Conservation (phyloP, 1,140 invertebrate genomes). For the Leptonema lineaticorne region DNA sequence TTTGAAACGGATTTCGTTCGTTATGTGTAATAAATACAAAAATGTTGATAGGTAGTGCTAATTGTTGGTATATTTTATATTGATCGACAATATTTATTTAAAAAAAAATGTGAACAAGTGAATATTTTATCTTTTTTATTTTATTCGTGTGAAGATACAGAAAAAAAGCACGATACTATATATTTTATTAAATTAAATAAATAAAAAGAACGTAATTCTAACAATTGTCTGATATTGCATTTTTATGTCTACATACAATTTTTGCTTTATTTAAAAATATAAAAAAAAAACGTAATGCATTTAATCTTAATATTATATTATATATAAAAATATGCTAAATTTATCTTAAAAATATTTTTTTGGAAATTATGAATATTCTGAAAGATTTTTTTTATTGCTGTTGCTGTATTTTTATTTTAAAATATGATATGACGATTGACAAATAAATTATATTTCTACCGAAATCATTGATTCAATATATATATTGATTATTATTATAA, state of each 20-base stretch:
- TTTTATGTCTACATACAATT: conserved; percentile 1
- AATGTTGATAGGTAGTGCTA: too few species aligned
- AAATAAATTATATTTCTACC: conserved; percentile 25
- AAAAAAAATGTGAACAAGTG: too few species aligned
- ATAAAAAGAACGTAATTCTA: too few species aligned
- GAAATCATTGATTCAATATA: conserved; percentile 26
- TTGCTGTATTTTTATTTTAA: conserved; percentile 12
- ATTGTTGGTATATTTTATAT: too few species aligned
- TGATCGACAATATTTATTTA: not conserved
- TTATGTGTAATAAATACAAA: too few species aligned
- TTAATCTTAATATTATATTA: conserved; percentile 11
- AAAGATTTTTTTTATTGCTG: conserved; percentile 3
- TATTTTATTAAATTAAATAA: too few species aligned
- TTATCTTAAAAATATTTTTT: conserved; percentile 4
- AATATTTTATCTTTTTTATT: too few species aligned
- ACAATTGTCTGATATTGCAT: conserved; percentile 1
- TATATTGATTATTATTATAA: conserved; percentile 42
- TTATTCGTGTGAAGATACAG: too few species aligned
- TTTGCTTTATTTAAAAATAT: conserved; percentile 11
- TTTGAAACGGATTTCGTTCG: too few species aligned
- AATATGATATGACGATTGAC: conserved; percentile 3
- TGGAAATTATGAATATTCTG: not conserved
- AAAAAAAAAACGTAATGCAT: conserved; percentile 14
- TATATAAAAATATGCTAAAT: conserved; percentile 1
- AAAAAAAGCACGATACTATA: too few species aligned